Conservation (phyloP, 2,888 invertebrate species). For the Cephus rjabovi region DNA sequence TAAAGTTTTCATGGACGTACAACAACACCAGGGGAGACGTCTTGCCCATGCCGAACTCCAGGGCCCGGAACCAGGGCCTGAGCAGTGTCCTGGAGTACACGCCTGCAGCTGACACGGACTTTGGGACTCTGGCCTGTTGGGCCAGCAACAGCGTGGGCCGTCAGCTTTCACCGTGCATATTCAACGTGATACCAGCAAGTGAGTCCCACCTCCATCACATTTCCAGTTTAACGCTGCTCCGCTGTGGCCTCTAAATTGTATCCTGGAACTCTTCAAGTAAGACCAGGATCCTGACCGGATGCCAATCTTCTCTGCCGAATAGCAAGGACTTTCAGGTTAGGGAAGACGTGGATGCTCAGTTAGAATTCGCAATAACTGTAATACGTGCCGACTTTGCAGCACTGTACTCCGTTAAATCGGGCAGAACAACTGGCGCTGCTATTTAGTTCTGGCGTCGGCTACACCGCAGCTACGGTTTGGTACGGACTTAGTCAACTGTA, state of each 20-base stretch:
- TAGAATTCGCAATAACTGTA: neutral
- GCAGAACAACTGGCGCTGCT: constrained; percentile 35
- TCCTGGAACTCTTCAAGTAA: no score
- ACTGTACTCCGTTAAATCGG: constrained; percentile 39
- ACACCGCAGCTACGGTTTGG: neutral
- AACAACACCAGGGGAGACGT: constrained; percentile 82
- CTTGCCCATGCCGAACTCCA: constrained; percentile 76
- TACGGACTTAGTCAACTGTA: no score
- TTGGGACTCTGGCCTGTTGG: constrained; percentile 90
- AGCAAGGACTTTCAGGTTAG: no score
- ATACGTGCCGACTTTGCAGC: constrained; percentile 27
- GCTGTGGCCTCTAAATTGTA: no score
- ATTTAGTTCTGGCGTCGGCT: constrained; percentile 10
- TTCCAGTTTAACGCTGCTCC: neutral
- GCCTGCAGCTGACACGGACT: constrained; percentile 72
- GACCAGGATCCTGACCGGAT: no score
- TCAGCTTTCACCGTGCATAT: constrained; percentile 84
- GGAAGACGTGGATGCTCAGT: neutral
- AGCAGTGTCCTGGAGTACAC: constrained; percentile 71
- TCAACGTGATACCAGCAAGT: constrained; percentile 86
- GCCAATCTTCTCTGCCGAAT: no score
- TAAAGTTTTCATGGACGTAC: constrained; percentile 87
- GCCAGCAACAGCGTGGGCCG: constrained; percentile 86
- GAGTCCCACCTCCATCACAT: constrained; percentile 56
- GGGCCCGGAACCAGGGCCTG: constrained; percentile 69